phyloP scores from a whole-genome alignment of 2,888 invertebrate genomes.

The Teleiodes luculella region DNA sequence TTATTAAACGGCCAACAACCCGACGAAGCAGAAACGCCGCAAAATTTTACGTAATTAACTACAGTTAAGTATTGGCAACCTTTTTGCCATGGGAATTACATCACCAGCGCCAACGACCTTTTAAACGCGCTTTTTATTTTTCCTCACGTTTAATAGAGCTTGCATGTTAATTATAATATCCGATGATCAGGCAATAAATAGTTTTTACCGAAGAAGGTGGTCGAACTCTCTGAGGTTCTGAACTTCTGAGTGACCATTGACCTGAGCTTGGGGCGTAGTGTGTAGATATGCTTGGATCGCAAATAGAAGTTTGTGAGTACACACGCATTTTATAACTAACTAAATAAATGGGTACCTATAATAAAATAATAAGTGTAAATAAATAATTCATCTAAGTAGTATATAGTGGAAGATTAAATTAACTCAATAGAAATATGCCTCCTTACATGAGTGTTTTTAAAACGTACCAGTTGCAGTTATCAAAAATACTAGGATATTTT shows the following conservation, averaged over 20 bases:
- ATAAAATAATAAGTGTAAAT: no score
- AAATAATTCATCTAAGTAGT: no score
- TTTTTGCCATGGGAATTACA: conserved; percentile 24
- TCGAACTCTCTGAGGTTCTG: conserved; percentile 25
- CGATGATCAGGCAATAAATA: conserved; percentile 4
- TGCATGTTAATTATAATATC: conserved; percentile 22
- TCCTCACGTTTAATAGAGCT: conserved; percentile 32
- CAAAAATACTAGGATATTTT: no score
- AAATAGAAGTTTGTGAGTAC: background rate
- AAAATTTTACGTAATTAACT: conserved; percentile 11
- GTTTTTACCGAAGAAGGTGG: conserved; percentile 25
- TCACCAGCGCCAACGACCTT: conserved; percentile 37
- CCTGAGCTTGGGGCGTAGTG: background rate
- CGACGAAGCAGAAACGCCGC: background rate
- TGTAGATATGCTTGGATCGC: background rate
- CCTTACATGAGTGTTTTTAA: no score
- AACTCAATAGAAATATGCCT: no score
- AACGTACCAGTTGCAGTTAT: no score
- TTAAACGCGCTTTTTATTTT: conserved; percentile 30
- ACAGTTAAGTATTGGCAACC: conserved; percentile 9
- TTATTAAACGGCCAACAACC: conserved; percentile 8
- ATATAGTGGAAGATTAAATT: no score
- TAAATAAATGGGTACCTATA: no score
- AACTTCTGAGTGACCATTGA: conserved; percentile 1
- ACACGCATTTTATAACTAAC: conserved; percentile 4